Conservation (phyloP, 2,888 invertebrate species). For the Drosophila nigricruria region DNA sequence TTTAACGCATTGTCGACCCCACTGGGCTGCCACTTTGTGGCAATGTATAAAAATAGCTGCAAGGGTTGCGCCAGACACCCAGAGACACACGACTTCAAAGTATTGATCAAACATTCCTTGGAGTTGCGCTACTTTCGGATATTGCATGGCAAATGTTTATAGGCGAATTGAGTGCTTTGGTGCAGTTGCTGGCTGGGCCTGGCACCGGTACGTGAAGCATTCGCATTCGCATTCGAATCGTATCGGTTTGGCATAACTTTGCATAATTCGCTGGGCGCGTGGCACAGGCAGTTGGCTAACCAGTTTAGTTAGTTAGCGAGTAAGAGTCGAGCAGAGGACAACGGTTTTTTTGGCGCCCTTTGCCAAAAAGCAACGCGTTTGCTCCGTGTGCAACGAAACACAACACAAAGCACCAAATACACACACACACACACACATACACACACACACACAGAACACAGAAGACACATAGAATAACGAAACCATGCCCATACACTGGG, state of each 20-base stretch:
- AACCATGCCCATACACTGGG: slow-evolving; percentile 78
- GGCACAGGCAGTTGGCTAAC: slow-evolving; percentile 17
- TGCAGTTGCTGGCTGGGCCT: slow-evolving; percentile 49
- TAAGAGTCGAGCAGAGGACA: slow-evolving; percentile 79
- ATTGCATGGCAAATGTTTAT: slow-evolving; percentile 22
- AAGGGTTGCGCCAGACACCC: slow-evolving; percentile 39
- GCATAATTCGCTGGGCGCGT: slow-evolving; percentile 26
- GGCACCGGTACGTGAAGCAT: slow-evolving; percentile 43
- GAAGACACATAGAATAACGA: background rate
- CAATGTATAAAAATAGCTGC: slow-evolving; percentile 57
- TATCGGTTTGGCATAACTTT: slow-evolving; percentile 29
- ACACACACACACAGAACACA: slow-evolving; percentile 23
- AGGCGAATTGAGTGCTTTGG: slow-evolving; percentile 48
- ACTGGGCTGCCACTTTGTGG: slow-evolving; percentile 58
- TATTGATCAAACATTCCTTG: slow-evolving; percentile 82
- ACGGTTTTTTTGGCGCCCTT: slow-evolving; percentile 81
- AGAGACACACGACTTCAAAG: slow-evolving; percentile 4
- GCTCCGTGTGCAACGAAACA: slow-evolving; percentile 75
- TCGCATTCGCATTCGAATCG: slow-evolving; percentile 20
- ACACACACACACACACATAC: slow-evolving; percentile 2
- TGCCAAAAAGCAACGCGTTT: slow-evolving; percentile 81
- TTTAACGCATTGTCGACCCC: slow-evolving; percentile 56
- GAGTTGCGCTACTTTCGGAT: slow-evolving; percentile 41
- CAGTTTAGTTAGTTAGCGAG: slow-evolving; percentile 62
- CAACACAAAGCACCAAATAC: slow-evolving; percentile 24